Conservation (phyloP, 2,888 invertebrate genomes). For the Deilephila porcellus region DNA sequence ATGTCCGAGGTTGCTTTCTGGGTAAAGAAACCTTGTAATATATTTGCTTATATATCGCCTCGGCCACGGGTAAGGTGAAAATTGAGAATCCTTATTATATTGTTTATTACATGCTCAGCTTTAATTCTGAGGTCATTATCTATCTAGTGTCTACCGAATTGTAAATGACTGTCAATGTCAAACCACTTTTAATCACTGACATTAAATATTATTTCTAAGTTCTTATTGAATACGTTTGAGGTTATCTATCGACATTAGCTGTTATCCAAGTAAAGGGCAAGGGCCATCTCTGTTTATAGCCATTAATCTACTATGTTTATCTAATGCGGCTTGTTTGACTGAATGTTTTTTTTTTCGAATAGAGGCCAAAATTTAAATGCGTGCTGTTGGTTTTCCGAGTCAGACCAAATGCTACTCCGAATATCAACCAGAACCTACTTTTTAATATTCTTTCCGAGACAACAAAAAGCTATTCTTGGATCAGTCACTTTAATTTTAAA, state of each 20-base stretch:
- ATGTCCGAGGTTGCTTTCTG: constrained; percentile 19
- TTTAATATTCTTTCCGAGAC: too few species aligned
- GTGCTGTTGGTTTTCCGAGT: too few species aligned
- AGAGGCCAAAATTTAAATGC: too few species aligned
- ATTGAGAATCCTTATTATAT: not conserved
- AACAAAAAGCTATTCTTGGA: too few species aligned
- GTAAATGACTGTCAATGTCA: not conserved
- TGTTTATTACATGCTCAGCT: not conserved
- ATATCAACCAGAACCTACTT: too few species aligned
- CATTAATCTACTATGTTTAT: too few species aligned
- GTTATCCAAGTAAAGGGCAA: too few species aligned
- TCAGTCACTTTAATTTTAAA: too few species aligned
- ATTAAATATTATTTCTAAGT: not conserved
- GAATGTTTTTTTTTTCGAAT: too few species aligned
- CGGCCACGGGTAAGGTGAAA: constrained; percentile 18
- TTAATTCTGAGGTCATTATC: not conserved
- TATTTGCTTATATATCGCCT: not conserved
- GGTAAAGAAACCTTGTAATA: constrained; percentile 24
- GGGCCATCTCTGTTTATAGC: too few species aligned
- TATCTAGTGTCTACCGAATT: not conserved
- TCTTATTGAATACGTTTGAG: not conserved
- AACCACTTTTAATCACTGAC: not conserved
- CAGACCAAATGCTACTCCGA: too few species aligned
- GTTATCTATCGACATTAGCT: not conserved
- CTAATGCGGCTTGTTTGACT: too few species aligned